phyloP scores from a whole-genome alignment of 2,113 vertebrate genomes.

The Scartelaos histophorus region DNA sequence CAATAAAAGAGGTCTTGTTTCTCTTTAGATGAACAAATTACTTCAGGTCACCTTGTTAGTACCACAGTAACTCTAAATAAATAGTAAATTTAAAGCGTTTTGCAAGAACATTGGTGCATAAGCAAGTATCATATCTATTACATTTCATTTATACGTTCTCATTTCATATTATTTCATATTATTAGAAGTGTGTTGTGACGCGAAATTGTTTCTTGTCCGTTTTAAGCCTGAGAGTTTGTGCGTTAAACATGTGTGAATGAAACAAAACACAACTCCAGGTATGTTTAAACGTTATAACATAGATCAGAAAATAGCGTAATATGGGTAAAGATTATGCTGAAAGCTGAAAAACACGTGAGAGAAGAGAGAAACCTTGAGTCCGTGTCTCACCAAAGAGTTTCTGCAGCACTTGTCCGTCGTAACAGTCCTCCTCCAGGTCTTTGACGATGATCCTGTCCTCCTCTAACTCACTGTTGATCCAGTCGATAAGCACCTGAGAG shows the following conservation, averaged over 20 bases:
- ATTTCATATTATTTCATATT: neutral
- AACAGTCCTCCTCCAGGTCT: constrained; percentile 93
- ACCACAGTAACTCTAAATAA: neutral
- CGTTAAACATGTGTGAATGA: too few relatives aligned
- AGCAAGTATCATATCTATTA: neutral
- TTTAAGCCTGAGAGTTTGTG: too few relatives aligned
- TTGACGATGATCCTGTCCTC: constrained; percentile 98
- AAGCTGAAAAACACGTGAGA: too few relatives aligned
- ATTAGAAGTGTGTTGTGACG: neutral
- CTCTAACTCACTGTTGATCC: constrained; percentile 94
- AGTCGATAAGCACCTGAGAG: constrained; percentile 89
- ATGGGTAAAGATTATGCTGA: too few relatives aligned
- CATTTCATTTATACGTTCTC: neutral
- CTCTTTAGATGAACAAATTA: neutral
- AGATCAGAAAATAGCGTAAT: too few relatives aligned
- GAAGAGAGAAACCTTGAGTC: neutral
- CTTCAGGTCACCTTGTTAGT: neutral
- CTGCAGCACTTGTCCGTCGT: constrained; percentile 96
- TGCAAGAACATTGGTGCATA: neutral
- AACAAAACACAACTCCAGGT: too few relatives aligned
- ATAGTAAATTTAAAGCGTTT: neutral
- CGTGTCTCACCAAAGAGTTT: constrained; percentile 91
- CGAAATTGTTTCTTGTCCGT: too few relatives aligned
- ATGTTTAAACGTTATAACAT: too few relatives aligned
- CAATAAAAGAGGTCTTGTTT: neutral